Evolutionary conservation across 1,140 invertebrate genomes (phyloP).

Genomic region (Xylocopa sonorina): DNA sequence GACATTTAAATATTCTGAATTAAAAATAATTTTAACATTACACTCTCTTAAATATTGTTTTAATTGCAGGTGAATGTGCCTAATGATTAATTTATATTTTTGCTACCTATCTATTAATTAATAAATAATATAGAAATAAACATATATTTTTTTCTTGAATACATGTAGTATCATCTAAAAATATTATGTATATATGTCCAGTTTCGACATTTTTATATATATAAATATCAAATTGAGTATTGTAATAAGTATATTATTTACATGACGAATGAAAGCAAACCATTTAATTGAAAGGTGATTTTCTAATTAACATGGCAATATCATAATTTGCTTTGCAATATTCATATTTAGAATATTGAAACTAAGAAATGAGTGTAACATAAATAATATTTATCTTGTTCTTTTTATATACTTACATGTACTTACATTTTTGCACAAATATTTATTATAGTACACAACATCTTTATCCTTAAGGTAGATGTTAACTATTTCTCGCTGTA

Average conservation of each 20-base stretch:
- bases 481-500: slow-evolving; percentile 29
- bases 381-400: slow-evolving; percentile 47
- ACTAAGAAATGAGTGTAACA: slow-evolving; percentile 29
- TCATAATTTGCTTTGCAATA: slow-evolving; percentile 28
- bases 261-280: slow-evolving; percentile 14
- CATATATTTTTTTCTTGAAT: slow-evolving; percentile 35
- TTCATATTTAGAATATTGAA: slow-evolving; percentile 41
- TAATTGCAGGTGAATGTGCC: slow-evolving; percentile 7
- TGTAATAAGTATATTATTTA: slow-evolving; percentile 47
- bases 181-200: slow-evolving; percentile 28
- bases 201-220: slow-evolving; percentile 38
- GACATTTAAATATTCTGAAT: slow-evolving; percentile 9
- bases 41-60: slow-evolving; percentile 7
- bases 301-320: slow-evolving; percentile 59
- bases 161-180: slow-evolving; percentile 41
- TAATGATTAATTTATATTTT: neutral
- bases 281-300: slow-evolving; percentile 15
- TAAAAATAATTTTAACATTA: slow-evolving; percentile 1
- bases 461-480: slow-evolving; percentile 43
- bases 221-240: slow-evolving; percentile 60
- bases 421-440: slow-evolving; percentile 50
- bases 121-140: slow-evolving; percentile 37
- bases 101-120: slow-evolving; percentile 18
- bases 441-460: slow-evolving; percentile 54
- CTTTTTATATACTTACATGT: slow-evolving; percentile 38